Percentiles rank a stretch among this genome's conserved stretches.
These are phyloP conservation scores for Oxyteleia sp. DNA, from an alignment of 2,888 invertebrate genomes.

Conservation along the genomic window DNA sequence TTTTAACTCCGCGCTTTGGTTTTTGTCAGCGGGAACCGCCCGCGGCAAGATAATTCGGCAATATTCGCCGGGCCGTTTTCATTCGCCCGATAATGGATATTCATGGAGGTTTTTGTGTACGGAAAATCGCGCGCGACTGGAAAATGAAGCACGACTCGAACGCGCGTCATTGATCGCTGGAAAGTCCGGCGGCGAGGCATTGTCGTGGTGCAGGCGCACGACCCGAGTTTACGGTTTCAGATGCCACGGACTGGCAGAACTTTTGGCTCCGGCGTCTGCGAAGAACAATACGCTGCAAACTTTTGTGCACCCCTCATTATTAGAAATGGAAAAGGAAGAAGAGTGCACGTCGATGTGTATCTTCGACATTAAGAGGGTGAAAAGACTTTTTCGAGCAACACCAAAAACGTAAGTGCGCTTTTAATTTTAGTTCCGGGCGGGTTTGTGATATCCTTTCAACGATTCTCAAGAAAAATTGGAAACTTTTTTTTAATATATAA, in stretches of 20 bases:
- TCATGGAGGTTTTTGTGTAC: conserved; percentile 15
- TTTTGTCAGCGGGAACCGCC: conserved; percentile 7
- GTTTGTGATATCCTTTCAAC: no score
- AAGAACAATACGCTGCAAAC: conserved; percentile 32
- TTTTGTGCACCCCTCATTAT: conserved; percentile 18
- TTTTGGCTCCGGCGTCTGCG: conserved; percentile 16
- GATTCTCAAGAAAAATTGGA: no score
- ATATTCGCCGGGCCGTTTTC: conserved; percentile 13
- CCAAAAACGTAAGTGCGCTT: neutral
- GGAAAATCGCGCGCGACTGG: conserved; percentile 9
- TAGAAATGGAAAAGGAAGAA: neutral
- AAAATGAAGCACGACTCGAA: neutral
- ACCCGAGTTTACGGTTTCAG: conserved; percentile 20
- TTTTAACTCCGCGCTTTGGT: conserved; percentile 23
- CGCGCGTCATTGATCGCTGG: conserved; percentile 10
- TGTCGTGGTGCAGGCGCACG: conserved; percentile 16
- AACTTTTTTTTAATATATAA: no score
- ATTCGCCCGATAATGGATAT: conserved; percentile 15
- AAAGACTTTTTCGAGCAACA: neutral
- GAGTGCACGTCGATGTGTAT: conserved; percentile 8
- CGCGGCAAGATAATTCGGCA: conserved; percentile 8
- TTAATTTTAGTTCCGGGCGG: neutral
- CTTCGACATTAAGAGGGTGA: conserved; percentile 9
- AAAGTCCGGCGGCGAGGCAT: conserved; percentile 13
- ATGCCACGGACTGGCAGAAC: conserved; percentile 22